Percentiles rank a stretch among this genome's conserved stretches.
phyloP scores from a whole-genome alignment of 2,888 invertebrate species.

The Diaprepes abbreviatus region DNA sequence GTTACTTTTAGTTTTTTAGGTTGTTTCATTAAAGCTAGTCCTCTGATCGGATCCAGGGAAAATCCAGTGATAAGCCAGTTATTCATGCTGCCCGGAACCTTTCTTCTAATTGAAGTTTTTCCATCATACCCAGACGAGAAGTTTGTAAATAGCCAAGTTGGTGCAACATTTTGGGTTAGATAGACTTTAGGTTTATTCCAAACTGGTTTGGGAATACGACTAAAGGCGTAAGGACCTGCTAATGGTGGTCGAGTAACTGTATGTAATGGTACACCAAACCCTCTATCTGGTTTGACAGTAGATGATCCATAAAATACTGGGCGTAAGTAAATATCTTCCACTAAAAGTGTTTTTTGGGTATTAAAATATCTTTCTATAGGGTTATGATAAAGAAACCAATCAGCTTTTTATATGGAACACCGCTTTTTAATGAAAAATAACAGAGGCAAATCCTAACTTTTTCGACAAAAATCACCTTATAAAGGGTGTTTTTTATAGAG shows the following conservation, averaged over 20 bases:
- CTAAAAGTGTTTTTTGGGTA: too few relatives aligned
- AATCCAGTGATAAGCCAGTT: slow-evolving; percentile 90
- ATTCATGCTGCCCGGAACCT: slow-evolving; percentile 86
- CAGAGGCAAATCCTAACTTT: too few relatives aligned
- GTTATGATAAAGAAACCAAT: too few relatives aligned
- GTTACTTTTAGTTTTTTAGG: slow-evolving; percentile 80
- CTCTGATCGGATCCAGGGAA: slow-evolving; percentile 81
- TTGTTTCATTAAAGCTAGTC: slow-evolving; percentile 81
- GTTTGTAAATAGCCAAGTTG: slow-evolving; percentile 89
- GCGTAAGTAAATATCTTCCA: slow-evolving; percentile 66
- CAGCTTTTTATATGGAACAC: too few relatives aligned
- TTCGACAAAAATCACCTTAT: too few relatives aligned
- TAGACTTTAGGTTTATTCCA: slow-evolving; percentile 86
- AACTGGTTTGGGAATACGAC: slow-evolving; percentile 84
- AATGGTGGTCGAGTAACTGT: slow-evolving; percentile 82
- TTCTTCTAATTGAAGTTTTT: slow-evolving; percentile 72
- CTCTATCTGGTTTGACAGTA: slow-evolving; percentile 67
- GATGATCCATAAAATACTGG: slow-evolving; percentile 66
- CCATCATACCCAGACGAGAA: slow-evolving; percentile 82
- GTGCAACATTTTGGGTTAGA: slow-evolving; percentile 78
- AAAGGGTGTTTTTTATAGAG: too few relatives aligned
- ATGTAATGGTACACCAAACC: slow-evolving; percentile 68
- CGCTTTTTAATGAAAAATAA: too few relatives aligned
- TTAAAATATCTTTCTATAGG: too few relatives aligned
- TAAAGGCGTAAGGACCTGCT: slow-evolving; percentile 93